phyloP scores from a whole-genome alignment of 23 tunicate genomes.

The Aplidium turbinatum region DNA sequence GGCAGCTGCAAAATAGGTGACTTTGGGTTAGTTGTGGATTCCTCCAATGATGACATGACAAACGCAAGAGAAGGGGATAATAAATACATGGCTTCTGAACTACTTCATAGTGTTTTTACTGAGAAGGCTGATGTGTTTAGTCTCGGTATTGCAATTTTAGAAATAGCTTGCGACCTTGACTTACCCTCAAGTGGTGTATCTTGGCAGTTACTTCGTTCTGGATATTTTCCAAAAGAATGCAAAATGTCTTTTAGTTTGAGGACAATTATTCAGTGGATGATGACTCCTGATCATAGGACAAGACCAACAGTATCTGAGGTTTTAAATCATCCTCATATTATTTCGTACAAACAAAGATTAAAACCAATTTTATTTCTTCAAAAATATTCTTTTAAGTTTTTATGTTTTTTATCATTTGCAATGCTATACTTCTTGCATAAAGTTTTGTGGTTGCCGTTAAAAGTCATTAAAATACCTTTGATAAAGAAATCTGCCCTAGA shows the following conservation, averaged over 20 bases:
- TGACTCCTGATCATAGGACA: constrained; percentile 54
- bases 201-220: constrained; percentile 78
- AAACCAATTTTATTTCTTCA: neutral
- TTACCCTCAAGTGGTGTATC: constrained; percentile 64
- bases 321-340: constrained; percentile 49
- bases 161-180: constrained; percentile 59
- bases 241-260: constrained; percentile 37
- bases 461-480: too few relatives aligned
- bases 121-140: constrained; percentile 88
- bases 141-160: constrained; percentile 81
- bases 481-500: too few relatives aligned
- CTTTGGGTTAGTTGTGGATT: constrained; percentile 70
- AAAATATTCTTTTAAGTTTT: neutral
- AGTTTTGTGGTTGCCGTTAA: too few relatives aligned
- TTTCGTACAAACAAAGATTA: neutral
- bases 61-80: constrained; percentile 87
- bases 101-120: constrained; percentile 60
- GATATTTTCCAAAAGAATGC: constrained; percentile 73
- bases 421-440: neutral
- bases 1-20: constrained; percentile 83
- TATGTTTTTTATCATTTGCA: neutral
- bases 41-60: constrained; percentile 26
- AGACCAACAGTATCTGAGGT: constrained; percentile 57
- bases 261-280: constrained; percentile 57
- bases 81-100: constrained; percentile 87